Evolutionary conservation across 2,113 vertebrate species (phyloP).

Genomic region (Lynx canadensis): DNA sequence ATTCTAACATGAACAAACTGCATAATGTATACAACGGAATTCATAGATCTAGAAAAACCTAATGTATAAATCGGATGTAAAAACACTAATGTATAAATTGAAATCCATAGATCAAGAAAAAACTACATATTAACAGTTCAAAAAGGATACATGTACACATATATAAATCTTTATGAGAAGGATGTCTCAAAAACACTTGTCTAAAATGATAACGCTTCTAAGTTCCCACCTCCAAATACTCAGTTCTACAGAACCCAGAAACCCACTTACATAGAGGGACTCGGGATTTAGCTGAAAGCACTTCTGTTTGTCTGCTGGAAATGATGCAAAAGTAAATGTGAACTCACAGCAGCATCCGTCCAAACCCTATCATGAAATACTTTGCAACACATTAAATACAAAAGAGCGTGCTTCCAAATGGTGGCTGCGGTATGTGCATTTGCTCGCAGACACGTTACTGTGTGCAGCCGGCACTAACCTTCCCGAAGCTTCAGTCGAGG

Average conservation of each 20-base stretch:
- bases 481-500: constrained; percentile 55
- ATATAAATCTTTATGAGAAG: neutral
- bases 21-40: neutral
- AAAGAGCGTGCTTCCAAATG: neutral
- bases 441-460: constrained; percentile 18
- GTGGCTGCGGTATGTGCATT: no score
- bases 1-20: neutral
- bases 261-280: constrained; percentile 27
- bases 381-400: neutral
- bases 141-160: neutral
- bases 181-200: neutral
- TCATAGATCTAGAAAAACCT: neutral
- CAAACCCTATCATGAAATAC: neutral
- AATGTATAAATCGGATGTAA: neutral
- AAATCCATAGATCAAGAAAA: neutral
- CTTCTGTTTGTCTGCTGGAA: neutral
- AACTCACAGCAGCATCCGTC: neutral
- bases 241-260: constrained; percentile 66
- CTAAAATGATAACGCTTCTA: neutral
- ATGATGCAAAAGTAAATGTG: neutral
- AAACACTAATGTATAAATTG: neutral
- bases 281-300: constrained; percentile 56
- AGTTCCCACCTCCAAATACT: neutral
- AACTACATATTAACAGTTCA: neutral
- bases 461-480: constrained; percentile 12